Evolutionary conservation across 2,888 invertebrate genomes (phyloP).

Genomic region (Parnassius smintheus): DNA sequence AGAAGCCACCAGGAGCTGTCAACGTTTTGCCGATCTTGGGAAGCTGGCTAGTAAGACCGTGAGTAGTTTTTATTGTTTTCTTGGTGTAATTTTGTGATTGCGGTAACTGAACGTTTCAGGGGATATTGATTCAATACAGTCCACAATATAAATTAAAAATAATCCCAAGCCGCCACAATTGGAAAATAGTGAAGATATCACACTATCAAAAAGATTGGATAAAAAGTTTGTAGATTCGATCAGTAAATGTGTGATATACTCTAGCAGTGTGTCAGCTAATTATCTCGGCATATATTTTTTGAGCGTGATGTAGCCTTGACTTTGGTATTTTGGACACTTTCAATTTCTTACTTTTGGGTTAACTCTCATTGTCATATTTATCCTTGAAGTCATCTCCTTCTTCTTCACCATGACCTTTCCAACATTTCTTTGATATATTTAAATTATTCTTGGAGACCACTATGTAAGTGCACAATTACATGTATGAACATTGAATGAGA

Average conservation of each 20-base stretch:
- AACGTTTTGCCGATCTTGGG: too few species aligned
- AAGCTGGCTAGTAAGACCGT: too few species aligned
- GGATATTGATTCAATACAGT: too few species aligned
- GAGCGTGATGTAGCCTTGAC: conserved; percentile 86
- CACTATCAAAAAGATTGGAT: conserved; percentile 44
- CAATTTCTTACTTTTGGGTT: conserved; percentile 90
- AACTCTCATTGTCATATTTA: conserved; percentile 88
- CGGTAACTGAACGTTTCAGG: too few species aligned
- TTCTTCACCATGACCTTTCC: conserved; percentile 89
- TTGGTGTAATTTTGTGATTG: too few species aligned
- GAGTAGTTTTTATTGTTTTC: too few species aligned
- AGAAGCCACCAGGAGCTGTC: too few species aligned
- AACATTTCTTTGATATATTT: conserved; percentile 92
- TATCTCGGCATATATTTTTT: conserved; percentile 76
- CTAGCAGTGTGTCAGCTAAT: not conserved
- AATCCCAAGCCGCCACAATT: too few species aligned
- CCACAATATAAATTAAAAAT: too few species aligned
- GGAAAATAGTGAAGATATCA: conserved; percentile 66
- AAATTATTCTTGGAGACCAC: conserved; percentile 87
- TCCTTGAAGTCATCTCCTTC: conserved; percentile 87
- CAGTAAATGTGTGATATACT: conserved; percentile 33
- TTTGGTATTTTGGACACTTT: conserved; percentile 86
- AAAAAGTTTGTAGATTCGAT: conserved; percentile 46
- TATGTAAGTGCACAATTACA: conserved; percentile 90
- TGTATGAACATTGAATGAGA: conserved; percentile 90